A percentile compares a stretch with the other conserved stretches of the same genome.
Conservation (phyloP, 2,113 vertebrate species). For the Condylura cristata region DNA sequence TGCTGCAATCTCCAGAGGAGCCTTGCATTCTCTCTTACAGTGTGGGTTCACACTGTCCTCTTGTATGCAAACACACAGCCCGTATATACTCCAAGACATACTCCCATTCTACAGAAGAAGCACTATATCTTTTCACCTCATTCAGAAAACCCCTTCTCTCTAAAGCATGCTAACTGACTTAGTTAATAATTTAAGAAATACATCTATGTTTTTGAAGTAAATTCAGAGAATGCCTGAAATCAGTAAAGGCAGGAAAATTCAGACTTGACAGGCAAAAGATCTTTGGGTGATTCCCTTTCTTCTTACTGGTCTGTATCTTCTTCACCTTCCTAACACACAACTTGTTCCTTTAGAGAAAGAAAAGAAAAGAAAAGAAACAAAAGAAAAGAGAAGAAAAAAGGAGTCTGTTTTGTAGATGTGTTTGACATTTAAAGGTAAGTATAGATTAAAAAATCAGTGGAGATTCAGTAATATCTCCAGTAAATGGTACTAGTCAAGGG, state of each 20-base stretch:
- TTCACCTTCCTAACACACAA: background rate
- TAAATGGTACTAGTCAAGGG: background rate
- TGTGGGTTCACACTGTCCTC: background rate
- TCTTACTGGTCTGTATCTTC: background rate
- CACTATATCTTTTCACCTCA: background rate
- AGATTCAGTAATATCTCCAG: background rate
- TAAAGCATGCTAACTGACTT: background rate
- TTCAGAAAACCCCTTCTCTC: background rate
- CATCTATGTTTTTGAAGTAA: background rate
- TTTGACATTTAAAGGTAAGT: background rate
- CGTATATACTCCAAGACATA: background rate
- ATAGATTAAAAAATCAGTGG: background rate
- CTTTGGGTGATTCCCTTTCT: background rate
- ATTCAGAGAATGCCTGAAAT: background rate
- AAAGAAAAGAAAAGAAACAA: no score
- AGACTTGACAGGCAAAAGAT: background rate
- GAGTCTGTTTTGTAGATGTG: background rate
- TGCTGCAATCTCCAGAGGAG: background rate
- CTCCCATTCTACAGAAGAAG: background rate
- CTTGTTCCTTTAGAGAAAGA: background rate
- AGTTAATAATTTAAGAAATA: background rate
- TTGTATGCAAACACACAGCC: background rate
- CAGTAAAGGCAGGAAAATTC: background rate
- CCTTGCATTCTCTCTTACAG: background rate
- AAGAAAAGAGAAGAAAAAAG: no score